Evolutionary conservation across 2,888 invertebrate species (phyloP).

Genomic region (Sturmia bella): DNA sequence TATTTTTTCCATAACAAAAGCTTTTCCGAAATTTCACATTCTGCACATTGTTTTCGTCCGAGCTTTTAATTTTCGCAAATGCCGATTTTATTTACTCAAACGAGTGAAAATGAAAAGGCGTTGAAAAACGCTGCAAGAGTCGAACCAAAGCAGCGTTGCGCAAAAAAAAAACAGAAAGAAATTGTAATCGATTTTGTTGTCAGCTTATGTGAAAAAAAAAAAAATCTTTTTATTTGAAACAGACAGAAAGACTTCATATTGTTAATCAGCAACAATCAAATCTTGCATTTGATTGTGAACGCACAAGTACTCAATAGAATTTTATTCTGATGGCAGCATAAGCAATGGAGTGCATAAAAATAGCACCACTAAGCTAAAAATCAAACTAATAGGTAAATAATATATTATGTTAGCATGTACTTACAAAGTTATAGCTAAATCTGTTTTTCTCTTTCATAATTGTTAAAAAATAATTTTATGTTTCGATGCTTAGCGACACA

Average conservation of each 20-base stretch:
- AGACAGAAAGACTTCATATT: constrained; percentile 25
- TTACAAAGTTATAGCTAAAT: too few species aligned
- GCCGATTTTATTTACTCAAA: neutral
- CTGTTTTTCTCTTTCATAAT: too few species aligned
- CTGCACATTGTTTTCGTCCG: neutral
- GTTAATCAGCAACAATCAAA: constrained; percentile 39
- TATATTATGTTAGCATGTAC: too few species aligned
- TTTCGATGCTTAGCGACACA: too few species aligned
- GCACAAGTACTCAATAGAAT: neutral
- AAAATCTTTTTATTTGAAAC: constrained; percentile 24
- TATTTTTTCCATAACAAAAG: too few species aligned
- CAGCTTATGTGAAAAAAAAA: constrained; percentile 30
- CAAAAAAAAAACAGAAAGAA: constrained; percentile 24
- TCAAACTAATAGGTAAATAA: too few species aligned
- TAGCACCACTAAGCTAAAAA: neutral
- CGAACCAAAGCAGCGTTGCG: constrained; percentile 23
- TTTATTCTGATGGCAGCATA: constrained; percentile 1
- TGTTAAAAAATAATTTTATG: too few species aligned
- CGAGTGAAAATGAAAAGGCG: constrained; percentile 32
- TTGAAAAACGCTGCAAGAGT: constrained; percentile 39
- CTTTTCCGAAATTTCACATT: too few species aligned
- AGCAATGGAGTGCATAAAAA: neutral
- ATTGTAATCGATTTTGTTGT: constrained; percentile 48
- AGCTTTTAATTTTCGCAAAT: neutral
- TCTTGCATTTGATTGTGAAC: constrained; percentile 24